Evolutionary conservation across 2,113 vertebrate species (phyloP), one percentile per base, ranked within the genome.

Genomic region (Ia io): DNA sequence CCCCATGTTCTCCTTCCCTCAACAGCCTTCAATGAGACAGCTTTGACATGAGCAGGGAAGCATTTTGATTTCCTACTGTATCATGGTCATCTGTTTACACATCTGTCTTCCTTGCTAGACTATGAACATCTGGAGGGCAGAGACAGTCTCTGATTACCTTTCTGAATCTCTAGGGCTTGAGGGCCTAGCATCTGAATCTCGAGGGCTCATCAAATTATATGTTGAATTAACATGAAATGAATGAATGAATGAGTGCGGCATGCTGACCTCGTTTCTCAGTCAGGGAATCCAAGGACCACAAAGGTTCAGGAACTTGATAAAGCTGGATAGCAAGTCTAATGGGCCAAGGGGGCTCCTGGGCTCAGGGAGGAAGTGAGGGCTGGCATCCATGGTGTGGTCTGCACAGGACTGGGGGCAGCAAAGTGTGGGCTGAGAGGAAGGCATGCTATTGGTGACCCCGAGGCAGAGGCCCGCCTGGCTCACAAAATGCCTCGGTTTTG

Each of bases 51-150:
- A 89, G 87, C 76, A 40, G 30, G 47, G 83, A 71, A 80, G 44
- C 40, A 40, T 79, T 93, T 49, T 53, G 44, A 80, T 84, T 77
- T 93, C 49, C 93, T 53, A 71, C 84, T 67, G 84, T 30, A 74
- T 49, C 53, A 25, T 9, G 56, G 70, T 65, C 90, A 84, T 78
- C 69, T 94, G 76, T 80, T 76, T 73, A 90, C 47, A 73, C 18
- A 35, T 88, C 59, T 94, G 71, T 88, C 56, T 92, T 74, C 47
- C 69, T 76, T 80, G 88, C 51, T 82, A 49, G 82, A 73, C 84
- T 71, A 32, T 30, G 51, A 89, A 77, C 90, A 94, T 80, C 95
- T 95, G 90, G 67, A 84, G 63, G 49, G 80, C 85, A 63, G 37
- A 59, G 90, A 87, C 10, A 51, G 79, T 37, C 56, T 90, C 74